phyloP scores from a whole-genome alignment of 2,797 vertebrate genomes.

The Mormyrus hasselquistii region DNA sequence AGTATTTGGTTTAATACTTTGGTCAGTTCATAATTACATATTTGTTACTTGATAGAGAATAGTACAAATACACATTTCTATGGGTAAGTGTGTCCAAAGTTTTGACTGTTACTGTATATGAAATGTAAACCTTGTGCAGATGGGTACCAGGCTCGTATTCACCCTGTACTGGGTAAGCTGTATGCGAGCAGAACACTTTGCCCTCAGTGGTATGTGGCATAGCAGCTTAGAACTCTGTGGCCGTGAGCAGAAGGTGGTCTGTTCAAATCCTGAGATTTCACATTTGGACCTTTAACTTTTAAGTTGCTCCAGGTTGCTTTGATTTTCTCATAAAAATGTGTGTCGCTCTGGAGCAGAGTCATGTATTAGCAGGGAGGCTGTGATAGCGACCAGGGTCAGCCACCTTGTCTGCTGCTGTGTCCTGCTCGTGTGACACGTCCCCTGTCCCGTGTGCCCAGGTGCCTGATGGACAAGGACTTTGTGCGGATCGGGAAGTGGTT shows the following conservation, averaged over 20 bases:
- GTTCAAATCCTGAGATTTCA: neutral
- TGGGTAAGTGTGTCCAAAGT: neutral
- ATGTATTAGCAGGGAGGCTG: neutral
- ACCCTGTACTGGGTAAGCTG: neutral
- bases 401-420: neutral
- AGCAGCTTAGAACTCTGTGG: neutral
- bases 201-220: neutral
- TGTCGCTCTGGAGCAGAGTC: neutral
- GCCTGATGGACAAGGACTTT: slow-evolving; percentile 93
- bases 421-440: neutral
- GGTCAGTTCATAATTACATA: neutral
- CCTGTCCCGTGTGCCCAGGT: slow-evolving; percentile 57
- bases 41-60: neutral
- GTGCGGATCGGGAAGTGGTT: slow-evolving; percentile 95
- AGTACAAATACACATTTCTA: neutral
- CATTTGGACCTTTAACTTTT: neutral
- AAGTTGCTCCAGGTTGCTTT: neutral
- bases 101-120: neutral
- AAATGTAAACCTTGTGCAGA: neutral
- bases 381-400: neutral
- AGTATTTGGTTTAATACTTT: neutral
- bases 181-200: neutral
- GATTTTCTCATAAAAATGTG: neutral
- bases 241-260: neutral
- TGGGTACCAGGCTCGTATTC: neutral